Conservation (phyloP, 2,797 vertebrate genomes). For the Discoglossus pictus region DNA sequence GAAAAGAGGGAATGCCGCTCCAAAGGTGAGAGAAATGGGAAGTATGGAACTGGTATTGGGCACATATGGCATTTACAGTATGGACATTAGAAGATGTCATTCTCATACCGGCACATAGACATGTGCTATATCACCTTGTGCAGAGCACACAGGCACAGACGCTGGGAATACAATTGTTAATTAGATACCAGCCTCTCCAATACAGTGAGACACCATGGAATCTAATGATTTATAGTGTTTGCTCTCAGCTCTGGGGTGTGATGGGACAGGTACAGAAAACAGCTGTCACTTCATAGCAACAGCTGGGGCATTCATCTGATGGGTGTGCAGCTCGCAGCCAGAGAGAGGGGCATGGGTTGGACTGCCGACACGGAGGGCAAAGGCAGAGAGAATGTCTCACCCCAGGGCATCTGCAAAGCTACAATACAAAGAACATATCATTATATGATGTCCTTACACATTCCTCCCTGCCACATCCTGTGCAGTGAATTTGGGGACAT, state of each 20-base stretch:
- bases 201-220: conserved; percentile 70
- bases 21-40: no score
- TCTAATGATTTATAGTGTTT: conserved; percentile 73
- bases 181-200: conserved; percentile 65
- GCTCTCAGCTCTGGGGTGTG: conserved; percentile 63
- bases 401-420: not conserved
- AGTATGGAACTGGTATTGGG: no score
- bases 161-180: conserved; percentile 66
- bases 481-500: no score
- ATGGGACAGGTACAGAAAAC: conserved; percentile 70
- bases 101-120: no score
- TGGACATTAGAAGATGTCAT: no score
- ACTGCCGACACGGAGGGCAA: conserved; percentile 3
- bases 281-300: conserved; percentile 75
- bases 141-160: not conserved
- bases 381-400: not conserved
- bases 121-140: no score
- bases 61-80: no score
- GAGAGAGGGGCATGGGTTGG: conserved; percentile 51
- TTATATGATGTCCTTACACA: no score
- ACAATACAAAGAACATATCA: no score
- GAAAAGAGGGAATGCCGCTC: no score
- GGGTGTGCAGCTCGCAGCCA: conserved; percentile 40
- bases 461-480: no score
- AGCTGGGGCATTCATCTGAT: conserved; percentile 75